Base-by-base conservation (phyloP, 2,888 invertebrate species). In the Xestia sexstrigata region DNA sequence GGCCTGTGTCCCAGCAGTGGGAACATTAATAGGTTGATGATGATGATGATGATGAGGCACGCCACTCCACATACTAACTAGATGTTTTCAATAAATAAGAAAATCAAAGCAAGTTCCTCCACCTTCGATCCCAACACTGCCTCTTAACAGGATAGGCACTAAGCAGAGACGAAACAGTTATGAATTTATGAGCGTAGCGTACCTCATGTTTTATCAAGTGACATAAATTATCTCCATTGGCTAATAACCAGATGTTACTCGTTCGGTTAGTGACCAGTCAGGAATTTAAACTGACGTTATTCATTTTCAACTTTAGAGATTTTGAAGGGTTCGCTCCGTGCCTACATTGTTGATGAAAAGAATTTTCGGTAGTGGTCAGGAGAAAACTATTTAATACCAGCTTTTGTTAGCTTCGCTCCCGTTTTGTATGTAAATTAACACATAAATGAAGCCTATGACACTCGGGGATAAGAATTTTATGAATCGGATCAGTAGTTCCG, bases 201-300 rank as follows among this genome's bases (percentile, higher is more conserved):
- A 86, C 84, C 84, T 88, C 86, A 81, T 83, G 79, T 87, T 85
- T 84, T 84, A 87, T 85, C 82, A 87, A 88, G 83, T 83, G 76
- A 80, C 86, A 90, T 89, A 86, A 88, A 91, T 91, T 88, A 90
- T 87, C 84, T 87, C 79, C 85, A 86, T 86, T 83, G 86, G 86
- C 85, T 86, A 89, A 90, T 89, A 90, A 89, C 85, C 75, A 82
- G 84, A 76, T 78, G 80, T 74, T 80, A 77, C 74, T 81, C 47
- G 82, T 74, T 82, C 76, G 76, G 72, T 47, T 80, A 80, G 77
- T 82, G 78, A 83, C 87, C 81, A 80, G 65, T 35, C 39, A 79
- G 71, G 82, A 86, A 86, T 87, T 87, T 84, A 76, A 83, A 88
- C 81, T 83, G 76, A 80, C 76, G 68, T 81, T 71, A 87, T 87